Percentiles rank a stretch among this genome's conserved stretches.
Conservation (phyloP, 2,888 invertebrate species). For the Heliconius sara region DNA sequence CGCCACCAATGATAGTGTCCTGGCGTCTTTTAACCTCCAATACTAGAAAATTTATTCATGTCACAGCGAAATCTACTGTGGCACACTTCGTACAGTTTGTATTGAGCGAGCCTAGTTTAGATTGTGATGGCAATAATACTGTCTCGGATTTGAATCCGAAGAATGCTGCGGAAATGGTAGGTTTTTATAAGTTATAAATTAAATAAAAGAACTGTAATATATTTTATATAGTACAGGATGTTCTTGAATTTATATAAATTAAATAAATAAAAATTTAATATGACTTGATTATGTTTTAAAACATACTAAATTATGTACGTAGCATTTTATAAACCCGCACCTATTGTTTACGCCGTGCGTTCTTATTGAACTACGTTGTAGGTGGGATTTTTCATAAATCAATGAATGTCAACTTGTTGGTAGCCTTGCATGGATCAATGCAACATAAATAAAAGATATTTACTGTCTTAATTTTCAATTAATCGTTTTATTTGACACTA, state of each 20-base stretch:
- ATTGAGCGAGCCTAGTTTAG: constrained; percentile 78
- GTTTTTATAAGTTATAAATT: constrained; percentile 41
- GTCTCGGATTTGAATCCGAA: constrained; percentile 88
- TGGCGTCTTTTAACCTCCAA: constrained; percentile 93
- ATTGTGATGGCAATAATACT: constrained; percentile 85
- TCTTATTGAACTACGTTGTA: background rate
- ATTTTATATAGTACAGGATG: too few relatives aligned
- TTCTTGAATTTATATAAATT: too few relatives aligned
- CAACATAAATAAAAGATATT: too few relatives aligned
- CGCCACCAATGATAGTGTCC: constrained; percentile 91
- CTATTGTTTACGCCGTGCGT: background rate
- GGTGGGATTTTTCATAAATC: too few relatives aligned
- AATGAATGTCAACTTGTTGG: too few relatives aligned
- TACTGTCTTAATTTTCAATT: too few relatives aligned
- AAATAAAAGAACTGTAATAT: background rate
- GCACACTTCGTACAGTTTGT: constrained; percentile 78
- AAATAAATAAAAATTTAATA: too few relatives aligned
- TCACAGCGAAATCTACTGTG: constrained; percentile 88
- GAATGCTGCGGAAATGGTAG: constrained; percentile 83
- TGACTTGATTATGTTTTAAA: too few relatives aligned
- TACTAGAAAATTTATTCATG: constrained; percentile 93
- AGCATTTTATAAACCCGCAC: background rate
- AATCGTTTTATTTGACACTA: too few relatives aligned
- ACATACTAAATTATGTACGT: too few relatives aligned
- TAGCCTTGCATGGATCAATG: too few relatives aligned